These are phyloP conservation scores for Sitobion miscanthi DNA, from an alignment of 1,140 invertebrate genomes.

Conservation along the genomic window DNA sequence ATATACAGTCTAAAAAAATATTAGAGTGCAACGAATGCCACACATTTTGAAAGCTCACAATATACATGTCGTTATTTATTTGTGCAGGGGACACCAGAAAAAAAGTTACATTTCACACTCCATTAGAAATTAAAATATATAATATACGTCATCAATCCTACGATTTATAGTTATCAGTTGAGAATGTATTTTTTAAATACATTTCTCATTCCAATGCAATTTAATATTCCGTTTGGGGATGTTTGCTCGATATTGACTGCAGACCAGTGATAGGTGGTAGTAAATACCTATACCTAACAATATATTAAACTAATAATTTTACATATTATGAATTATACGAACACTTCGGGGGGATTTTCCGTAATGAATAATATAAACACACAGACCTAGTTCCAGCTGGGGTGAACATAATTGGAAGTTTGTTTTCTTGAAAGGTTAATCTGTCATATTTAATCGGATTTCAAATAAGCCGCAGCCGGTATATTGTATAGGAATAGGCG, in stretches of 20 bases:
- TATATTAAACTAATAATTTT: neutral
- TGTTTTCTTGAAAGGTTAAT: conserved; percentile 24
- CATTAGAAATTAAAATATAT: neutral
- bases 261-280: neutral
- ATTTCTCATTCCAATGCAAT: neutral
- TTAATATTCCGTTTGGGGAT: neutral
- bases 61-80: neutral
- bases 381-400: neutral
- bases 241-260: neutral
- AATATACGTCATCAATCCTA: neutral
- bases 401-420: neutral
- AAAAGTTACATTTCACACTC: neutral
- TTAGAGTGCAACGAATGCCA: neutral
- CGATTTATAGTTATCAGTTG: neutral
- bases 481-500: neutral
- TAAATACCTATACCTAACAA: neutral
- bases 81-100: neutral
- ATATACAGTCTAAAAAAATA: neutral
- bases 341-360: neutral
- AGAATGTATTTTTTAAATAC: neutral
- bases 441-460: conserved; percentile 48
- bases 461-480: neutral
- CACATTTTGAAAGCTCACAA: neutral
- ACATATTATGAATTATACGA: neutral
- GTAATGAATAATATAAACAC: neutral